phyloP scores from a whole-genome alignment of 2,888 invertebrate genomes.

The Muschampia plurimacula region DNA sequence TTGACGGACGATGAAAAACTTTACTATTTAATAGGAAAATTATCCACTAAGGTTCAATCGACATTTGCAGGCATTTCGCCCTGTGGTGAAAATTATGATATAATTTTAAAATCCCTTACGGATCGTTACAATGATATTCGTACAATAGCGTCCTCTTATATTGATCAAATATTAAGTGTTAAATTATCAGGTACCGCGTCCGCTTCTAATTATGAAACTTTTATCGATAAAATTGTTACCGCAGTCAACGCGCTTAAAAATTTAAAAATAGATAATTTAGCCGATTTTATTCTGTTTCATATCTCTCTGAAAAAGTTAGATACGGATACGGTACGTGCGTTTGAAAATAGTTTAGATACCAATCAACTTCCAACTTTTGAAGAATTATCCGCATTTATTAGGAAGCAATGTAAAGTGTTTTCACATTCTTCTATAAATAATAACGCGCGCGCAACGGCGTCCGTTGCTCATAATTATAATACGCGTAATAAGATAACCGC shows the following conservation, averaged over 20 bases:
- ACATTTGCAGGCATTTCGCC: conserved; percentile 13
- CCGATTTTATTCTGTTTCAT: neutral
- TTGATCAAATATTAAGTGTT: conserved; percentile 39
- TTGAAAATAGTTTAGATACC: conserved; percentile 2
- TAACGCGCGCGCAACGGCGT: neutral
- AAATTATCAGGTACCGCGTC: conserved; percentile 29
- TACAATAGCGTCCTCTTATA: conserved; percentile 7
- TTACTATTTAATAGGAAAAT: conserved; percentile 18
- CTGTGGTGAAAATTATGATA: conserved; percentile 15
- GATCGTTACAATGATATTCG: conserved; percentile 13
- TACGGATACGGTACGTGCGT: neutral
- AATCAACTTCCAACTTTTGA: neutral
- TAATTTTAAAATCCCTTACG: conserved; percentile 8
- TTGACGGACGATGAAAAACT: conserved; percentile 5
- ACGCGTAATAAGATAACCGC: neutral
- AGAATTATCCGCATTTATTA: conserved; percentile 1
- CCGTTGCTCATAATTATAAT: neutral
- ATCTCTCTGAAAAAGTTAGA: neutral
- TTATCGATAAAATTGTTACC: neutral
- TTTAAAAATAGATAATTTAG: neutral
- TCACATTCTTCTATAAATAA: neutral
- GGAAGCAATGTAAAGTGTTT: neutral
- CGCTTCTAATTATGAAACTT: neutral
- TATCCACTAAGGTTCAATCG: conserved; percentile 5
- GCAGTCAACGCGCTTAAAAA: neutral